A percentile compares a stretch with the other conserved stretches of the same genome.
Evolutionary conservation across 2,113 vertebrate species (phyloP).

Genomic region (Argyrosomus japonicus): DNA sequence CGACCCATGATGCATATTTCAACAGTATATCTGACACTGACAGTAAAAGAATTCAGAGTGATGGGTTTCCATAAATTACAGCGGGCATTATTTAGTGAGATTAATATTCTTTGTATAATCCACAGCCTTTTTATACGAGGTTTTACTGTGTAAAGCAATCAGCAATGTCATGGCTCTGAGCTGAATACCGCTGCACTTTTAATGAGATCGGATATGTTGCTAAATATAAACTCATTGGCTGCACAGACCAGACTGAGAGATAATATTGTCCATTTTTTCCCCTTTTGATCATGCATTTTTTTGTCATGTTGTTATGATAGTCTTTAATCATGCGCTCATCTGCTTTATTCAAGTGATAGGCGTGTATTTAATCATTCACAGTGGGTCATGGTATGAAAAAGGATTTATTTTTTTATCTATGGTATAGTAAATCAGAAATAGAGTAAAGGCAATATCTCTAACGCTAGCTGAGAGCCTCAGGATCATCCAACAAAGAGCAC

Average conservation of each 20-base stretch:
- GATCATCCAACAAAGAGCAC: neutral
- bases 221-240: slow-evolving; percentile 55
- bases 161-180: slow-evolving; percentile 27
- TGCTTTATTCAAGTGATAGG: slow-evolving; percentile 7
- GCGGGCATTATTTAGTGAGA: slow-evolving; percentile 32
- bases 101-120: slow-evolving; percentile 63
- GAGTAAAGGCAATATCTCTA: neutral
- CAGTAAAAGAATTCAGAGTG: slow-evolving; percentile 8
- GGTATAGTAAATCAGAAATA: slow-evolving; percentile 19
- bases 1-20: neutral
- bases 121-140: slow-evolving; percentile 31
- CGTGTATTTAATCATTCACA: slow-evolving; percentile 9
- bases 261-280: neutral
- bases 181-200: slow-evolving; percentile 35
- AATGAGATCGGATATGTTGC: slow-evolving; percentile 52
- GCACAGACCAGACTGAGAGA: neutral
- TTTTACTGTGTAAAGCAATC: slow-evolving; percentile 36
- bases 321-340: slow-evolving; percentile 14
- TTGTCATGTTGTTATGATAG: slow-evolving; percentile 2
- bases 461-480: neutral
- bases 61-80: slow-evolving; percentile 43
- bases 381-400: neutral
- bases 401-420: slow-evolving; percentile 24
- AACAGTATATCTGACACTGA: slow-evolving; percentile 10
- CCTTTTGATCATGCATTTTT: slow-evolving; percentile 1